Evolutionary conservation across 2,113 vertebrate species (phyloP), one percentile per base, ranked within the genome.

Genomic region (Actenoides hombroni): DNA sequence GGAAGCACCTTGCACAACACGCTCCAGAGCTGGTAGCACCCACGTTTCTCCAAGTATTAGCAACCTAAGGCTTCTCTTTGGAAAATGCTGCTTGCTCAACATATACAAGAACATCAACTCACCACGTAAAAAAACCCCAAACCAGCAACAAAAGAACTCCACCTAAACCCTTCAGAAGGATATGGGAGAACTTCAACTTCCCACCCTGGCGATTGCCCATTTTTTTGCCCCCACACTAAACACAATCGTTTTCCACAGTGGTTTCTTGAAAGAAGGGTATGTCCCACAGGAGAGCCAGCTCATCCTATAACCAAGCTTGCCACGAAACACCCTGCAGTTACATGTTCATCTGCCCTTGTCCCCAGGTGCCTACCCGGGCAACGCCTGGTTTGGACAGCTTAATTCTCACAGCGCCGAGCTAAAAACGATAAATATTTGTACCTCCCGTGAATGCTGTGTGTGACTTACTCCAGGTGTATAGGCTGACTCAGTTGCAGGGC

Each of bases 171-270:
- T 63, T 82, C 25, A 67, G 0, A 25, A 57, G 48, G 24, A 75
- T 13, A 31, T 31, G 53, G 57, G 42, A 76, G 75, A 57, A 77
- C 5, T 86, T 73, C 67, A 40, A 12, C 40, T 40, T 40, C 40
- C 53, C 48, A 6, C 75, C 21, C 39, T 44, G 35, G 7, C 37
- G 24, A 86, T 12, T 37, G 37, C 74, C 25, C 2, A 10, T 5
- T 25, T 80, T 25, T 80, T 67, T 90, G 67, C 93, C 79, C 61
- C 61, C 33, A 31, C 31, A 21, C 0, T 1, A 42, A 83, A 67
- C 0, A 39, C 48, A 49, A 49, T 29, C 37, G 29, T 29, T 35
- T 65, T 51, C 39, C 40, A 13, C 16, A 1, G 21, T 0, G 0
- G 29, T 42, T 69, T 75, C 65, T 78, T 56, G 40, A 29, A 49